Conservation (phyloP, 2,113 vertebrate species). For the Meriones unguiculatus region DNA sequence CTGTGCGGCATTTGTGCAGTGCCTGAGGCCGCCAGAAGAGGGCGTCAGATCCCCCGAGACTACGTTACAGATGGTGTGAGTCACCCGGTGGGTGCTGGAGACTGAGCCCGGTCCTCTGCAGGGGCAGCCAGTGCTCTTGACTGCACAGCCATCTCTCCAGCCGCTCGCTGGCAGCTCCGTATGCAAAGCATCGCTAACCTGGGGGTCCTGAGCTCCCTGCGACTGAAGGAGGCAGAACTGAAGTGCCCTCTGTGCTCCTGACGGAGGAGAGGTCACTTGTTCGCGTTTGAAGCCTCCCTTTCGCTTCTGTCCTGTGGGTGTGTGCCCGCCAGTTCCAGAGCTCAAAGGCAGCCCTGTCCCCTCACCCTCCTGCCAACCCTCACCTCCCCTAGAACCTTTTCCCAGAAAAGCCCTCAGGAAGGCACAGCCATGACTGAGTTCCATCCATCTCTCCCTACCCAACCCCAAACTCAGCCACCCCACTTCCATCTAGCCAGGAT, state of each 20-base stretch:
- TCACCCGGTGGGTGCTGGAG: neutral
- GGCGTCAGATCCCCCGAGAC: neutral
- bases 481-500: no score
- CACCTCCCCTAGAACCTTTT: neutral
- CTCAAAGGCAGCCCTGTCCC: accelerated
- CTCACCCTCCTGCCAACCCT: neutral
- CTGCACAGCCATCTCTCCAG: neutral
- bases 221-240: neutral
- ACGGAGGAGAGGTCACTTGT: neutral
- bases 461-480: neutral
- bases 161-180: neutral
- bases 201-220: neutral
- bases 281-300: neutral
- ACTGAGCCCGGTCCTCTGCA: neutral
- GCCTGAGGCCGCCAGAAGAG: neutral
- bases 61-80: neutral
- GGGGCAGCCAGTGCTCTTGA: neutral
- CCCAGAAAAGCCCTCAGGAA: neutral
- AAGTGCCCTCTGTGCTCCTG: neutral
- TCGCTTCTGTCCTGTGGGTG: neutral
- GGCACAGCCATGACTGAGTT: neutral
- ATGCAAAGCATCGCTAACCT: neutral
- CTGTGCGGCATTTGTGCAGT: no score
- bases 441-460: neutral
- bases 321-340: neutral